Evolutionary conservation across 2,888 invertebrate genomes (phyloP), one percentile per base, ranked within the genome.

Genomic region (Acronicta aceris): DNA sequence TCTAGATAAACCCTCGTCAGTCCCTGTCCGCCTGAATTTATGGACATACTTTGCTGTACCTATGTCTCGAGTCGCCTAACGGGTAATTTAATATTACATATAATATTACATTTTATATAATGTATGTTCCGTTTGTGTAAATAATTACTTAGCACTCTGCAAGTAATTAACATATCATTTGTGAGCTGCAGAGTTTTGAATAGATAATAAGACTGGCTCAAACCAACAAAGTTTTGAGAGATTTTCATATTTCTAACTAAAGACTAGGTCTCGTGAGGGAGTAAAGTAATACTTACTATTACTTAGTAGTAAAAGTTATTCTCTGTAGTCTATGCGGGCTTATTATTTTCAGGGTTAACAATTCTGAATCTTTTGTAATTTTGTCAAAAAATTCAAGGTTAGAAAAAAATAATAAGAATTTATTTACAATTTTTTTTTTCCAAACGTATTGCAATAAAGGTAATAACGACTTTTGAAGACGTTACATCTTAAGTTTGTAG

Each of bases 1-100:
- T 57, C 47, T 40, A 15, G 16, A 56, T 59, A 61, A 50, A 66
- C 72, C 74, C 67, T 75, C 36, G 46, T 75, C 74, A 66, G 15
- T 8, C 45, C 6, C 8, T 25, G 10, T 36, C 52, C 38, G 30
- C 16, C 21, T 21, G 36, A 52, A 72, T 67, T 63, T 59, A 63
- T 62, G 45, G 47, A 21, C 21, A 71, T 27, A 48, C 38, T 69
- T 30, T 45, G 15, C 43, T 51, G 15, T 13, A 33, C n/a, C 12
- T n/a, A 9, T 8, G 38, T 36, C 10, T 5, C 0, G 25, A 50
- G 54, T 46, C 16, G 45, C 17, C 49, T 9, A 2, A 33, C 40
- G 3, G 9, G n/a, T n/a, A n/a, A n/a, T n/a, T n/a, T n/a, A n/a
- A n/a, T n/a, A n/a, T n/a, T n/a, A n/a, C 30, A 9, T 25, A 38